Conservation (phyloP, 2,113 vertebrate species). For the Etheostoma cragini region DNA sequence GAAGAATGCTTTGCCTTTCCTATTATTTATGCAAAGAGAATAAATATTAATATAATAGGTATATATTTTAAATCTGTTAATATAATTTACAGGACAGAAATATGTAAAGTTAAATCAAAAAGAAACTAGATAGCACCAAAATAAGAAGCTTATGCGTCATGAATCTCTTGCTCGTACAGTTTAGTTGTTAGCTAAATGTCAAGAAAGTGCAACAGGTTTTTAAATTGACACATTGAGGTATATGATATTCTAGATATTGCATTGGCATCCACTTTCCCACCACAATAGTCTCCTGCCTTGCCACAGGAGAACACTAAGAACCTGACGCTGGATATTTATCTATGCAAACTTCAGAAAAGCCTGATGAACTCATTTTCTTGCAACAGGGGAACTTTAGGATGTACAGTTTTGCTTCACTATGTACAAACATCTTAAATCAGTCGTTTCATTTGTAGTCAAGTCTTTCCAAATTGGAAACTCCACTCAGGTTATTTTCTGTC, state of each 20-base stretch:
- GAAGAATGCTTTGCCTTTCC: slow-evolving; percentile 23
- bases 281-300: slow-evolving; percentile 19
- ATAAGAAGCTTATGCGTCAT: slow-evolving; percentile 73
- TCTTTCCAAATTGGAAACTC: slow-evolving; percentile 41
- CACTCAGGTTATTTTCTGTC: slow-evolving; percentile 44
- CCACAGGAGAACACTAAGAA: slow-evolving; percentile 39
- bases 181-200: slow-evolving; percentile 61
- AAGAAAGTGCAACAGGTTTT: slow-evolving; percentile 82
- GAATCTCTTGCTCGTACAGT: slow-evolving; percentile 43
- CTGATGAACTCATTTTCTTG: slow-evolving; percentile 24
- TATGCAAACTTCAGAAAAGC: background rate
- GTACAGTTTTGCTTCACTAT: slow-evolving; percentile 34
- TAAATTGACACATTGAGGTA: slow-evolving; percentile 81
- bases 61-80: slow-evolving; percentile 64
- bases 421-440: slow-evolving; percentile 44
- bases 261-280: slow-evolving; percentile 39
- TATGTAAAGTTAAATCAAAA: slow-evolving; percentile 47
- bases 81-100: slow-evolving; percentile 68
- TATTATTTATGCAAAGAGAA: slow-evolving; percentile 46
- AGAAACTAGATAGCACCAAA: slow-evolving; percentile 74
- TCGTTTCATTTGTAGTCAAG: slow-evolving; percentile 55
- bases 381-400: slow-evolving; percentile 40
- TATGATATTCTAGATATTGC: slow-evolving; percentile 69
- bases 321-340: slow-evolving; percentile 1
- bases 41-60: slow-evolving; percentile 71